Base-by-base conservation (phyloP, 2,888 invertebrate species). In the Syrphus vitripennis region DNA sequence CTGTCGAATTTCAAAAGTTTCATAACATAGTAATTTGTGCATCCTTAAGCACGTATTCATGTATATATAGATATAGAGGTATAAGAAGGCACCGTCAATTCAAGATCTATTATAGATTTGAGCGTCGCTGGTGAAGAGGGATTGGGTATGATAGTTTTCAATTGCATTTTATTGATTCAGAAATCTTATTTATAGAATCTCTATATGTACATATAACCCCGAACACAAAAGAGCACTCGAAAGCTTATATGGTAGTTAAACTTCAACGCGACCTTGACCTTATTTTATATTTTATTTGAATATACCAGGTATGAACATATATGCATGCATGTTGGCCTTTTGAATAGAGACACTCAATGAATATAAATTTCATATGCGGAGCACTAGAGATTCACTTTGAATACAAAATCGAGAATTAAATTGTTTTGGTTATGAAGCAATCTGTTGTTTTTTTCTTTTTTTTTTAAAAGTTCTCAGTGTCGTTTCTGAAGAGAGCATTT, bases 21-120 rank as follows among this genome's bases (percentile, higher is more conserved):
- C n/a, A n/a, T 75, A 77, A 72, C 81, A 63, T 71, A 72, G 61
- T 24, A 81, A 74, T 86, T 67, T 76, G 65, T 76, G 72, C 72
- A 71, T 48, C 48, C 80, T 76, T 40, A 61, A 77, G 69, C 71
- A 77, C 57, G 74, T 63, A n/a, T n/a, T n/a, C n/a, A n/a, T n/a
- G n/a, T n/a, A n/a, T n/a, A n/a, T n/a, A n/a, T n/a, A n/a, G n/a
- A n/a, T n/a, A n/a, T n/a, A n/a, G n/a, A n/a, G n/a, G n/a, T n/a
- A n/a, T n/a, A n/a, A n/a, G n/a, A n/a, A n/a, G n/a, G n/a, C n/a
- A n/a, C n/a, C n/a, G n/a, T n/a, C n/a, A n/a, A n/a, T n/a, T n/a
- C n/a, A n/a, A n/a, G n/a, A n/a, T n/a, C n/a, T n/a, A n/a, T n/a
- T n/a, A n/a, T n/a, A n/a, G 40, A 16, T 7, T 7, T 9, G 42